phyloP scores from a whole-genome alignment of 2,797 vertebrate species.

The Vespertilio murinus region DNA sequence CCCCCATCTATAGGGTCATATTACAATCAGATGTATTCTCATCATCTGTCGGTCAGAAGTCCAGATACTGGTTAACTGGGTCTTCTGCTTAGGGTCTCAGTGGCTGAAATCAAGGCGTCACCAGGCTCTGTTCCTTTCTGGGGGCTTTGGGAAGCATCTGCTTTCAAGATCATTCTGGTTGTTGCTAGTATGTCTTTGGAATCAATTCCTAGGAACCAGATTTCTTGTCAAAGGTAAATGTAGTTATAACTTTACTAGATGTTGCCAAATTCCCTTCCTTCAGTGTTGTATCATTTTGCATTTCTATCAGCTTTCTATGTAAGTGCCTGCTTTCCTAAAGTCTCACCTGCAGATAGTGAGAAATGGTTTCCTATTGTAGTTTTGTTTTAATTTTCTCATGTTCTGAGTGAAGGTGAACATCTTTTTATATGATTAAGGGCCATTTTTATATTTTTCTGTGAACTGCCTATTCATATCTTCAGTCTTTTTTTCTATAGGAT shows the following conservation, averaged over 20 bases:
- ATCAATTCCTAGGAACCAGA: constrained; percentile 33
- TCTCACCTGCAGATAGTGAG: background rate
- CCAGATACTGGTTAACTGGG: background rate
- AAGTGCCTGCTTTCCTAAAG: background rate
- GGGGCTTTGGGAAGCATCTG: background rate
- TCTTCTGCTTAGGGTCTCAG: background rate
- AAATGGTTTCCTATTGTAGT: background rate
- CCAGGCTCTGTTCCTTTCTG: background rate
- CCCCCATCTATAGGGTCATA: background rate
- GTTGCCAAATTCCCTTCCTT: background rate
- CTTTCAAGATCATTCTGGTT: constrained; percentile 13
- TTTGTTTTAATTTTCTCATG: constrained; percentile 14
- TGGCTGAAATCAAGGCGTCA: background rate
- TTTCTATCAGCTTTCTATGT: background rate
- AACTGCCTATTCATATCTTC: background rate
- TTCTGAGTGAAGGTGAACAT: background rate
- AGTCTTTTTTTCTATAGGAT: background rate
- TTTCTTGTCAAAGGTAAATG: constrained; percentile 29
- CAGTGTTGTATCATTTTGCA: background rate
- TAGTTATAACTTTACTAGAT: constrained; percentile 29
- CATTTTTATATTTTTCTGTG: constrained; percentile 38
- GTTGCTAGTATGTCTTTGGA: constrained; percentile 21
- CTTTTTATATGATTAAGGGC: background rate
- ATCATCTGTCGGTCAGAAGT: constrained; percentile 1
- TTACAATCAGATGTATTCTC: background rate